These are phyloP conservation scores for Cordilura impudica DNA, from an alignment of 2,888 invertebrate genomes.

Conservation along the genomic window DNA sequence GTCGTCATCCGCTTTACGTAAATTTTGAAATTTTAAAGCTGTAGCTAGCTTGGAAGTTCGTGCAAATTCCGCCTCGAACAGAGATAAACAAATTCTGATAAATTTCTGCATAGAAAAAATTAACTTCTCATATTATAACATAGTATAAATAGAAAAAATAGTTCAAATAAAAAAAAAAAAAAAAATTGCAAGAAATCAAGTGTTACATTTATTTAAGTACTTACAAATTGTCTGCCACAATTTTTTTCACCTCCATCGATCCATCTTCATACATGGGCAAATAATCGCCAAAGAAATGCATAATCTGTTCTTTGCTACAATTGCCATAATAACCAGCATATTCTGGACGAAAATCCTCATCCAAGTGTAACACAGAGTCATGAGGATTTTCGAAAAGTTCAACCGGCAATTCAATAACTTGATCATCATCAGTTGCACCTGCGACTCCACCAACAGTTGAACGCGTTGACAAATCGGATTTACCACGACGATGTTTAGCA, in stretches of 20 bases:
- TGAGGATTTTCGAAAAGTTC: conserved; percentile 69
- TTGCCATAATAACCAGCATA: conserved; percentile 70
- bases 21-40: no score
- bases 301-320: conserved; percentile 64
- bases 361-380: conserved; percentile 67
- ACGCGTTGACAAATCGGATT: conserved; percentile 14
- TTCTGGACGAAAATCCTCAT: conserved; percentile 65
- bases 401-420: conserved; percentile 66
- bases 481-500: conserved; percentile 27
- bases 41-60: no score
- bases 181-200: background rate
- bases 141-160: no score
- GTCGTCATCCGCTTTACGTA: no score
- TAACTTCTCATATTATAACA: no score
- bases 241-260: conserved; percentile 63
- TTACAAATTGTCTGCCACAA: conserved; percentile 60
- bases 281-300: conserved; percentile 67
- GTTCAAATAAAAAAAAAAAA: no score
- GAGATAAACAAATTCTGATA: no score
- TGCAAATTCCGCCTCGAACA: no score
- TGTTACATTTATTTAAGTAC: no score
- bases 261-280: conserved; percentile 68
- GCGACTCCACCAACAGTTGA: background rate
- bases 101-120: no score
- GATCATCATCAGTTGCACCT: conserved; percentile 59